phyloP scores from a whole-genome alignment of 2,113 vertebrate genomes.

The Podocnemis expansa region DNA sequence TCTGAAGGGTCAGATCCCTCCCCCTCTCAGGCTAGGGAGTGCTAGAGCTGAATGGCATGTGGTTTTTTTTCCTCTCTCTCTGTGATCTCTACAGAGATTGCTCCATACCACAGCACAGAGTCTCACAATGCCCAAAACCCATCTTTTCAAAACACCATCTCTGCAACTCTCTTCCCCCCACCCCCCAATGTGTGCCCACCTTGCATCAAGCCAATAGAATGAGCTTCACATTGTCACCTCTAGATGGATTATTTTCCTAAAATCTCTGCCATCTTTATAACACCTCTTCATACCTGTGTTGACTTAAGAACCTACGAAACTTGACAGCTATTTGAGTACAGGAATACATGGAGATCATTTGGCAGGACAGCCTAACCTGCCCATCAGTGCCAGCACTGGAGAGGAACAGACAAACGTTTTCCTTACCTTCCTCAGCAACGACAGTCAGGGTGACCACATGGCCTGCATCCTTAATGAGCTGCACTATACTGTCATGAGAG shows the following conservation, averaged over 20 bases:
- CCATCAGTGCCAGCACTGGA: not conserved
- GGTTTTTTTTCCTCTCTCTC: not conserved
- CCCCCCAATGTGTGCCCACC: not conserved
- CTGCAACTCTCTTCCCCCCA: not conserved
- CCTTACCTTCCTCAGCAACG: conserved; percentile 91
- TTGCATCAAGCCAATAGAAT: not conserved
- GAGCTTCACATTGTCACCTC: not conserved
- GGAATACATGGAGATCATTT: not conserved
- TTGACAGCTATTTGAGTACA: rapidly evolving
- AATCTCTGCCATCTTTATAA: not conserved
- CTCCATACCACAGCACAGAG: not conserved
- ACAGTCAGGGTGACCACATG: conserved; percentile 91
- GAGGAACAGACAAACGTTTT: not conserved
- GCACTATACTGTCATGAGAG: conserved; percentile 95
- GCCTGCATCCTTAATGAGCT: conserved; percentile 97
- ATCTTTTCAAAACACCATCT: not conserved
- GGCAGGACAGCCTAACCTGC: not conserved
- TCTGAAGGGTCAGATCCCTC: not conserved
- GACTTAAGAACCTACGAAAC: not conserved
- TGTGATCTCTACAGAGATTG: not conserved
- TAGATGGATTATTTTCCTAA: not conserved
- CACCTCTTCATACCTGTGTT: not conserved
- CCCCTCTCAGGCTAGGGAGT: not conserved
- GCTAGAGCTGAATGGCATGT: not conserved
- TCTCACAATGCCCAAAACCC: not conserved